A percentile compares a stretch with the other conserved stretches of the same genome.
Conservation (phyloP, 2,113 vertebrate species). For the Uria aalge region DNA sequence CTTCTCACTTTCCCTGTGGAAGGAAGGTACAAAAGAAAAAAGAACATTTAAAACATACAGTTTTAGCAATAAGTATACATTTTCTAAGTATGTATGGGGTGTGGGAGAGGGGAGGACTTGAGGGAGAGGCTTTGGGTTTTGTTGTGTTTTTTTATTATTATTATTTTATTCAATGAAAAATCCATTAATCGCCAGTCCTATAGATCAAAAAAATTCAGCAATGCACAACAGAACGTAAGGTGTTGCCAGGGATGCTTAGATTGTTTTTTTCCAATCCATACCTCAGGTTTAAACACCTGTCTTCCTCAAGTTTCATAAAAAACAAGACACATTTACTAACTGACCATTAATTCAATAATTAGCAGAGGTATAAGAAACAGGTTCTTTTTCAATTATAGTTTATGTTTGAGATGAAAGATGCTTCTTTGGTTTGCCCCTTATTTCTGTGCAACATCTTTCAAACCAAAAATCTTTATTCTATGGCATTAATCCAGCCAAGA, state of each 20-base stretch:
- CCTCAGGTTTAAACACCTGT: not conserved
- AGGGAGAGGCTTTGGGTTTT: not conserved
- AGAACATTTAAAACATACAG: not conserved
- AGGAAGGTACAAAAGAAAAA: not conserved
- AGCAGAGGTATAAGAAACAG: not conserved
- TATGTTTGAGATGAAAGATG: not conserved
- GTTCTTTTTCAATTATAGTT: not conserved
- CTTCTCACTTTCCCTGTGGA: slow-evolving; percentile 91
- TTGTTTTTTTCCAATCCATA: not conserved
- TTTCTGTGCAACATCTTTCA: not conserved
- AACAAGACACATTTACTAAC: not conserved
- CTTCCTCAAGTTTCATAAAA: not conserved
- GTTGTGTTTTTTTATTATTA: not conserved
- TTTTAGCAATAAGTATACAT: not conserved
- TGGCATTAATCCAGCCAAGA: slow-evolving; percentile 50
- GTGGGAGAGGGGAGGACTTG: fast-evolving
- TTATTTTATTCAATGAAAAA: not conserved
- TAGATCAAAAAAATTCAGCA: not conserved
- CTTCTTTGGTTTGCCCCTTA: not conserved
- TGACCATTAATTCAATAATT: not conserved
- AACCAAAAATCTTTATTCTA: slow-evolving; percentile 30
- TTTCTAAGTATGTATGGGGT: fast-evolving
- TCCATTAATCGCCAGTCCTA: not conserved
- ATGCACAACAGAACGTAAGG: not conserved
- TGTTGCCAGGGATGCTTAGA: not conserved